Evolutionary conservation across 2,888 invertebrate species (phyloP).

Genomic region (Ochropacha duplaris): DNA sequence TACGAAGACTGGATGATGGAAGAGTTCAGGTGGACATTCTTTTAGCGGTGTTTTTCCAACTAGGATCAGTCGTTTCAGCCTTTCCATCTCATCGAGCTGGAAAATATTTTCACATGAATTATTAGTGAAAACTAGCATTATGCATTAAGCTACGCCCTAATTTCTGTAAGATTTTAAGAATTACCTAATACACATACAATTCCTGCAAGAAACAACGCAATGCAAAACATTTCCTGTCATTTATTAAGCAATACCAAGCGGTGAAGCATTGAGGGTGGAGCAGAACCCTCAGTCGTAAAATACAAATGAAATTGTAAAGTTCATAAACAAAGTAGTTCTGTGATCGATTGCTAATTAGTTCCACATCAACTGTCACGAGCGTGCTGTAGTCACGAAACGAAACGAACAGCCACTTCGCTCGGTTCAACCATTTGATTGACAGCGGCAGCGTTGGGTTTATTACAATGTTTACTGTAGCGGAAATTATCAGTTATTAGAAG

Average conservation of each 20-base stretch:
- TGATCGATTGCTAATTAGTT: conserved; percentile 34
- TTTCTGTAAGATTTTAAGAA: too few species aligned
- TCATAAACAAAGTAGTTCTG: conserved; percentile 29
- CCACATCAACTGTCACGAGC: conserved; percentile 20
- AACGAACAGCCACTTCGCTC: not conserved
- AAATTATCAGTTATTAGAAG: not conserved
- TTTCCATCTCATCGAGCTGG: conserved; percentile 85
- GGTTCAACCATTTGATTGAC: not conserved
- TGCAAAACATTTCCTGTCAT: not conserved
- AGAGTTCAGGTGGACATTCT: conserved; percentile 86
- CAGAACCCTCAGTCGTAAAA: not conserved
- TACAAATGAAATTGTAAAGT: conserved; percentile 23
- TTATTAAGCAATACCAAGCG: not conserved
- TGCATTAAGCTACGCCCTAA: too few species aligned
- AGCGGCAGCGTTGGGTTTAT: not conserved
- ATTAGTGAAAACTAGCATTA: too few species aligned
- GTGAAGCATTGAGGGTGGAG: not conserved
- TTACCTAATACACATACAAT: too few species aligned
- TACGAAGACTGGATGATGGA: conserved; percentile 86
- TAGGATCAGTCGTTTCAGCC: conserved; percentile 86
- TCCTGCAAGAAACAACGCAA: not conserved
- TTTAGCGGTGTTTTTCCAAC: conserved; percentile 86
- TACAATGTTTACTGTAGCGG: not conserved
- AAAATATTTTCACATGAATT: conserved; percentile 13
- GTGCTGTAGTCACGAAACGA: conserved; percentile 1